Percentiles rank a stretch among this genome's conserved stretches.
Evolutionary conservation across 1,140 invertebrate species (phyloP).

Genomic region (Cyphomyrmex costatus): DNA sequence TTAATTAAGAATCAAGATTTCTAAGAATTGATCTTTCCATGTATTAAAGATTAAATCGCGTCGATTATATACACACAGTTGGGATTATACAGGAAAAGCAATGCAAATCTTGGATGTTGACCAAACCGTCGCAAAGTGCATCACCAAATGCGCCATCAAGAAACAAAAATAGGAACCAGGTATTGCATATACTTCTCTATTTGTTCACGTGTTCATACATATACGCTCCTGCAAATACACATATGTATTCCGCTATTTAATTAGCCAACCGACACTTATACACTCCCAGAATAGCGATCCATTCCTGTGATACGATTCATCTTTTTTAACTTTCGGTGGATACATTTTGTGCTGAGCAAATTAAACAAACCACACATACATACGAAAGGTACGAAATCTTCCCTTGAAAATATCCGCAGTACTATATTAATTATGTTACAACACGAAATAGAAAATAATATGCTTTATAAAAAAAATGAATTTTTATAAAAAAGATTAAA

Average conservation of each 20-base stretch:
- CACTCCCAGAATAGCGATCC: not conserved
- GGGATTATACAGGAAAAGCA: conserved; percentile 7
- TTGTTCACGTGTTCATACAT: conserved; percentile 3
- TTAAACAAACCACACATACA: too few species aligned
- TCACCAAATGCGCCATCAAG: conserved; percentile 26
- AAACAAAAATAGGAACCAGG: conserved; percentile 55
- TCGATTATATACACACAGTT: not conserved
- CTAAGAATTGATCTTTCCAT: not conserved
- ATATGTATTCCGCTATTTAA: conserved; percentile 21
- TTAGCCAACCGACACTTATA: conserved; percentile 26
- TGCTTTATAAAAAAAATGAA: not conserved
- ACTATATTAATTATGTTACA: not conserved
- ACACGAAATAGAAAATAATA: not conserved
- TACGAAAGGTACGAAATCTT: not conserved
- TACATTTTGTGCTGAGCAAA: not conserved
- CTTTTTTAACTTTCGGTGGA: not conserved
- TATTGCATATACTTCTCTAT: conserved; percentile 17
- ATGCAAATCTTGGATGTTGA: conserved; percentile 63
- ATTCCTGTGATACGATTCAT: not conserved
- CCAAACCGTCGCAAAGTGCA: conserved; percentile 35
- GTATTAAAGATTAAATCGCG: conserved; percentile 8
- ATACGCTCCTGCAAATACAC: not conserved
- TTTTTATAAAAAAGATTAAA: not conserved
- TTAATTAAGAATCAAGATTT: not conserved
- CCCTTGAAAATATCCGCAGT: not conserved